Conservation (phyloP, 2,113 vertebrate genomes). For the Beaufortia kweichowensis region DNA sequence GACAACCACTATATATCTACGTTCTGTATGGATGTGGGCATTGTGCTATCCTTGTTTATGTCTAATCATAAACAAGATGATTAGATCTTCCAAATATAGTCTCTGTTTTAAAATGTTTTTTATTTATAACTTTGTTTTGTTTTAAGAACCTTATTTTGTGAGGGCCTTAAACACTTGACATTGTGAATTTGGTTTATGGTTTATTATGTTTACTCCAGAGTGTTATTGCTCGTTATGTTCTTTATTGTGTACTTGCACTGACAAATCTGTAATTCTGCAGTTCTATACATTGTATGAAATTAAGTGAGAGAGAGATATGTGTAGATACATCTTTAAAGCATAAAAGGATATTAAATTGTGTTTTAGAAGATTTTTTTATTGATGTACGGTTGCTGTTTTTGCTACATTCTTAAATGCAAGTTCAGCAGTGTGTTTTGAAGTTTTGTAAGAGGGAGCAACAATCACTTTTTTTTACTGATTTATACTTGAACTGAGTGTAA, state of each 20-base stretch:
- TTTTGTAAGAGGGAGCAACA: background rate
- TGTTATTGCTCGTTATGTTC: background rate
- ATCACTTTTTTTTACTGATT: background rate
- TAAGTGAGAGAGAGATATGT: background rate
- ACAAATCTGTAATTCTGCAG: background rate
- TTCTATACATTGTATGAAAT: background rate
- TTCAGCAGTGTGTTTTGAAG: background rate
- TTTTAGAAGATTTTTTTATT: background rate
- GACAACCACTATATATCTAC: background rate
- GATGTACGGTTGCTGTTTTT: background rate
- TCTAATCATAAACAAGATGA: too few species aligned
- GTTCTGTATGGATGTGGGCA: background rate
- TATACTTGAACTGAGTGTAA: background rate
- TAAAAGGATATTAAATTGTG: background rate
- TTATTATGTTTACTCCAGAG: conserved; percentile 16
- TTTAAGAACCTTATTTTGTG: conserved; percentile 19
- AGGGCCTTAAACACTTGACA: conserved; percentile 20
- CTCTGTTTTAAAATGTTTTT: conserved; percentile 3
- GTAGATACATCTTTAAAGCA: background rate
- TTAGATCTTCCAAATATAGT: conserved; percentile 28
- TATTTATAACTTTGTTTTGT: background rate
- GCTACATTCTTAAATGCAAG: background rate
- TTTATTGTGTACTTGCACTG: background rate
- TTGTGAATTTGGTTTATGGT: background rate
- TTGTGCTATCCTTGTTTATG: background rate